Evolutionary conservation across 2,113 vertebrate genomes (phyloP), one percentile per base, ranked within the genome.

Genomic region (Ranitomeya imitator): DNA sequence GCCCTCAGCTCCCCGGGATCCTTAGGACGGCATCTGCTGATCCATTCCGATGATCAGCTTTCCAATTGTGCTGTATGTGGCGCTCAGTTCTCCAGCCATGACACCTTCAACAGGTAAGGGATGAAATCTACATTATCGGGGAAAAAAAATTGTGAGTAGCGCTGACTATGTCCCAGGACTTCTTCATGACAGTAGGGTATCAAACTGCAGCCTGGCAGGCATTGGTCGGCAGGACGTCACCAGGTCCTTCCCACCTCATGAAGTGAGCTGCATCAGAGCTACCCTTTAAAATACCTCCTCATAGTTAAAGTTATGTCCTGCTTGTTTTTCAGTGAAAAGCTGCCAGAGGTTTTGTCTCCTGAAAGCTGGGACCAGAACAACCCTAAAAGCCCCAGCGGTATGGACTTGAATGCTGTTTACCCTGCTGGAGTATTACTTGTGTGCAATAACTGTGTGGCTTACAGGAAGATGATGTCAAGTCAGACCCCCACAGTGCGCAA

Each of bases 1-100:
- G 97, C 97, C 88, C 97, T 99, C 91, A 98, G 97, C 93, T 99
- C 98, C 57, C 98, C 97, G 0, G 98, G 97, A 86, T 99, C 98
- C 16, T 93, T 99, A 31, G 98, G 98, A 59, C 96, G 98, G 60
- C 98, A 99, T 93, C 97, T 99, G 85, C 96, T 99, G 90, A 99
- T 99, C 93, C 98, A 99, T 93, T 99, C 98, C 0, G 97, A 98
- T 92, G 97, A 99, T 94, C 97, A 98, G 91, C 95, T 97, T 87
- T 98, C 98, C 90, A 99, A 99, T 95, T 99, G 98, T 86, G 98
- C 98, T 2, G 97, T 99, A 86, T 99, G 98, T 78, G 98, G 98
- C 78, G 94, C 97, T 26, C 96, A 94, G 91, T 99, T 99, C 93
- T 98, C 97, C 88, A 97, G 96, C 95, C 97, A 97, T 45, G 95